Evolutionary conservation across 2,888 invertebrate genomes (phyloP).

Genomic region (Archips xylosteana): DNA sequence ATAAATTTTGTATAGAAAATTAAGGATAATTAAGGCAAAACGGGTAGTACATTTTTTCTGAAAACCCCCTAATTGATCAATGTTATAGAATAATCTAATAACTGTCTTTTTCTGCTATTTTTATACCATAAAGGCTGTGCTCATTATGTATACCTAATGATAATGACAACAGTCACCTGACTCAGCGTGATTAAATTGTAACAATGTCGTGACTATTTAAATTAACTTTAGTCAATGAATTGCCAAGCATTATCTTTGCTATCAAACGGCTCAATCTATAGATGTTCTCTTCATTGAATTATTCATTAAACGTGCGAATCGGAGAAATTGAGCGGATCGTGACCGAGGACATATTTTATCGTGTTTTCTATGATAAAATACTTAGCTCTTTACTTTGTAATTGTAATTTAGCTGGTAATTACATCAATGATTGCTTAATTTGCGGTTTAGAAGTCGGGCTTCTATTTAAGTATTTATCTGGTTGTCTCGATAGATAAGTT

Average conservation of each 20-base stretch:
- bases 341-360: not conserved
- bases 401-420: not conserved
- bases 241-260: not conserved
- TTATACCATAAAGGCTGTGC: not conserved
- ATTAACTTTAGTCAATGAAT: constrained; percentile 3
- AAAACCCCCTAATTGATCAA: too few species aligned
- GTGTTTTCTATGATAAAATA: not conserved
- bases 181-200: constrained; percentile 1
- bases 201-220: constrained; percentile 30
- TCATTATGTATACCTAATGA: not conserved
- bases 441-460: not conserved
- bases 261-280: constrained; percentile 6
- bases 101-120: not conserved
- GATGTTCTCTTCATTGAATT: constrained; percentile 30
- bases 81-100: too few species aligned
- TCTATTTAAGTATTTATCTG: not conserved
- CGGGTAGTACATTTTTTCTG: too few species aligned
- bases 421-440: constrained; percentile 2
- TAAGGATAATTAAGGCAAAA: too few species aligned
- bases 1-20: too few species aligned
- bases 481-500: not conserved
- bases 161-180: not conserved
- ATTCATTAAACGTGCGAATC: constrained; percentile 28
- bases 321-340: constrained; percentile 27
- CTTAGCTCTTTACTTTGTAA: not conserved